Evolutionary conservation across 2,888 invertebrate species (phyloP).

Genomic region (Thyatira batis): DNA sequence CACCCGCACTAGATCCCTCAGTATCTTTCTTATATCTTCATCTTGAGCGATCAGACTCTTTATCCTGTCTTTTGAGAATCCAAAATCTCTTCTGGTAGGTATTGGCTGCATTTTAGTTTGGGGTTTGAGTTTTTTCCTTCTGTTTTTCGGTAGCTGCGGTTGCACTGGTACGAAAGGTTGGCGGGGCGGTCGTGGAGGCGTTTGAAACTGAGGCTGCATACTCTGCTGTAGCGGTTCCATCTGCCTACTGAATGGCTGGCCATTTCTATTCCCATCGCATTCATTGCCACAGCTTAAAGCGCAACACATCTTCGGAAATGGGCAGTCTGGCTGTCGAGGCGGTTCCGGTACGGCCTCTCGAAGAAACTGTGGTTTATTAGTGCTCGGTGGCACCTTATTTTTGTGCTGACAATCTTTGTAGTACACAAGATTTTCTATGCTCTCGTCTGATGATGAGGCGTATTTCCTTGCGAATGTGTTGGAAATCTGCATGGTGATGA

Average conservation of each 20-base stretch:
- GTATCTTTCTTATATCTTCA: constrained; percentile 69
- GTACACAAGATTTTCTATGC: constrained; percentile 69
- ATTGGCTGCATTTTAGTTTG: constrained; percentile 28
- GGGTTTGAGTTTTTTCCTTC: constrained; percentile 45
- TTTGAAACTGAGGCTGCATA: constrained; percentile 8
- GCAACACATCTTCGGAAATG: constrained; percentile 66
- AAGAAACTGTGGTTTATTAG: not conserved
- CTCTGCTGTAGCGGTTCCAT: constrained; percentile 19
- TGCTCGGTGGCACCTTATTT: constrained; percentile 16
- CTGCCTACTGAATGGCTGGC: constrained; percentile 27
- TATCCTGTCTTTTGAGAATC: constrained; percentile 63
- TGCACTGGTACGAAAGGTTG: constrained; percentile 12
- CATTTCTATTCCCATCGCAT: constrained; percentile 26
- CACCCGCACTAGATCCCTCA: constrained; percentile 70
- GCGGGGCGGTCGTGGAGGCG: constrained; percentile 2
- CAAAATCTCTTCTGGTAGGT: constrained; percentile 46
- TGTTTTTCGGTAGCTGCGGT: constrained; percentile 23
- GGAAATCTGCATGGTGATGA: constrained; percentile 46
- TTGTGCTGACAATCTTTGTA: constrained; percentile 65
- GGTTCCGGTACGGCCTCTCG: constrained; percentile 15
- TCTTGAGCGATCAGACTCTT: constrained; percentile 66
- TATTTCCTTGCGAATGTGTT: constrained; percentile 37
- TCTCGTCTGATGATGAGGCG: constrained; percentile 58
- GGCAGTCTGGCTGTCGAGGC: constrained; percentile 33
- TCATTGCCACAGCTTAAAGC: constrained; percentile 63